These are phyloP conservation scores for Brenthis hecate DNA, from an alignment of 2,888 invertebrate species.

Conservation along the genomic window DNA sequence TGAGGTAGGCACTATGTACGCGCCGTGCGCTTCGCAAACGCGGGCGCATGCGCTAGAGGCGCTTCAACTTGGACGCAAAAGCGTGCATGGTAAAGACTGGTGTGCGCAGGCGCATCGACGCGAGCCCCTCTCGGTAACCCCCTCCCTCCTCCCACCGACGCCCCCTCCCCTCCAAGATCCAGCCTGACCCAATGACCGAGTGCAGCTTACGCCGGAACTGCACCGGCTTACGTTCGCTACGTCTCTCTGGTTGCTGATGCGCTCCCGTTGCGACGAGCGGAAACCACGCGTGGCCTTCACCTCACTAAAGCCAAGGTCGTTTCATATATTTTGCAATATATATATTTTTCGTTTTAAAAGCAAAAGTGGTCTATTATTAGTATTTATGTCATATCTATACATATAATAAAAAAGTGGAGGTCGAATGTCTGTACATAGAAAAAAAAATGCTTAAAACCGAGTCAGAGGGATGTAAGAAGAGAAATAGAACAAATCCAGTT, in stretches of 20 bases:
- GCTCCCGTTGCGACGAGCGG: slow-evolving; percentile 72
- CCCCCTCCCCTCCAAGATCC: slow-evolving; percentile 49
- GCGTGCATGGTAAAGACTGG: slow-evolving; percentile 53
- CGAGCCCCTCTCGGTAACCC: slow-evolving; percentile 36
- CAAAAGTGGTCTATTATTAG: slow-evolving; percentile 9
- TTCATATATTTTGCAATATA: slow-evolving; percentile 4
- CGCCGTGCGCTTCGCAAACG: slow-evolving; percentile 51
- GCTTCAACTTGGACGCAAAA: slow-evolving; percentile 49
- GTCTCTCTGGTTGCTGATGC: slow-evolving; percentile 57
- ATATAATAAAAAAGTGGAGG: too few relatives aligned
- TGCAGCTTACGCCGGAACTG: slow-evolving; percentile 74
- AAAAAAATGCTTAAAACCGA: too few relatives aligned
- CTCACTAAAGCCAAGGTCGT: slow-evolving; percentile 70
- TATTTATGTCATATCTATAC: too few relatives aligned
- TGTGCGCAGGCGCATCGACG: slow-evolving; percentile 41
- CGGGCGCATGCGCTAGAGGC: slow-evolving; percentile 58
- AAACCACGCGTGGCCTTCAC: slow-evolving; percentile 74
- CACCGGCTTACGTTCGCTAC: slow-evolving; percentile 55
- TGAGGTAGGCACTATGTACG: slow-evolving; percentile 61
- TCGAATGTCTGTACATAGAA: too few relatives aligned
- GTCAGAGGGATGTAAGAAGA: too few relatives aligned
- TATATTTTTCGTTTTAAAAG: slow-evolving; percentile 15
- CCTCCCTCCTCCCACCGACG: slow-evolving; percentile 19
- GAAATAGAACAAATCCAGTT: too few relatives aligned
- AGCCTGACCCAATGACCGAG: slow-evolving; percentile 78